These are phyloP conservation scores for Drosophila melanosoma DNA, from an alignment of 2,888 invertebrate genomes.

Conservation along the genomic window DNA sequence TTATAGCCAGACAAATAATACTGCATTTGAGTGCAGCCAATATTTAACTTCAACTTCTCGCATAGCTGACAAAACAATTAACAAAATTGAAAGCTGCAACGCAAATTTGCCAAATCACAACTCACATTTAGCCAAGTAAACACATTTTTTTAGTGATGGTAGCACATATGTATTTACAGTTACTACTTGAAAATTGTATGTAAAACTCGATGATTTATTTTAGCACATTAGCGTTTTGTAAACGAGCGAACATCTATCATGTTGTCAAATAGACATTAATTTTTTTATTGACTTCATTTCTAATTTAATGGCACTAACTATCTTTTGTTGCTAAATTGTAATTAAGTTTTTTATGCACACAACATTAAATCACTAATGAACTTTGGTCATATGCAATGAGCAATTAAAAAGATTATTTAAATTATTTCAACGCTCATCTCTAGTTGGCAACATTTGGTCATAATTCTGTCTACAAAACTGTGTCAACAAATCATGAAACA, in stretches of 20 bases:
- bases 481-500: conserved; percentile 49
- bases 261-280: conserved; percentile 1
- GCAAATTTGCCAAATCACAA: conserved; percentile 1
- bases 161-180: not conserved
- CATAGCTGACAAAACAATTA: conserved; percentile 45
- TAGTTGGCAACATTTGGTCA: conserved; percentile 15
- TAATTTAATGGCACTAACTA: conserved; percentile 27
- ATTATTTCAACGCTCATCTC: not conserved
- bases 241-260: conserved; percentile 5
- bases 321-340: not conserved
- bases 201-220: not conserved
- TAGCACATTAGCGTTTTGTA: not conserved
- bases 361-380: not conserved
- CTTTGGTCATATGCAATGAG: conserved; percentile 1
- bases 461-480: conserved; percentile 37
- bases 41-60: conserved; percentile 33
- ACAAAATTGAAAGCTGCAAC: conserved; percentile 18
- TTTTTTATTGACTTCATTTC: conserved; percentile 25
- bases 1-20: not conserved
- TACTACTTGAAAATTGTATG: no score
- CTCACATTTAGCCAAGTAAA: conserved; percentile 17
- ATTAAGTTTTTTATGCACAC: conserved; percentile 30
- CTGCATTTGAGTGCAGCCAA: conserved; percentile 10
- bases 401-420: not conserved
- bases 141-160: conserved; percentile 1